Evolutionary conservation across 1,140 invertebrate genomes (phyloP), one percentile per base, ranked within the genome.

Genomic region (Marisa cornuarietis): DNA sequence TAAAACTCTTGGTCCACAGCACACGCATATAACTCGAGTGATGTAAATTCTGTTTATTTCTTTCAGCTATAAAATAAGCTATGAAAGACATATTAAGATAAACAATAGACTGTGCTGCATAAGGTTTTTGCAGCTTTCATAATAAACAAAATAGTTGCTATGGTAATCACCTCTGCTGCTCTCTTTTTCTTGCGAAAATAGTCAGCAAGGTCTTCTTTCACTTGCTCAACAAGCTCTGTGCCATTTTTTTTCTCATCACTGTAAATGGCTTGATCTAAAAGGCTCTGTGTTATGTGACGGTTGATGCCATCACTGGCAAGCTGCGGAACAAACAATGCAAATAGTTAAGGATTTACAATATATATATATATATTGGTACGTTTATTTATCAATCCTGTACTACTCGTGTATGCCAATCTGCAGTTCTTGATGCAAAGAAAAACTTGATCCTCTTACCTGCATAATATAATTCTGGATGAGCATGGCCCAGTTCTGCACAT

Each of bases 401-500:
- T 58, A 58, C 16, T 58, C 8, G 0, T 1, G 16, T 58, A 58
- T 18, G 11, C 9, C 54, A 4, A 58, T 58, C 16, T 58, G 11
- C 9, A 58, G 11, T 18, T 18, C 54, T 14, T 18, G 11, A 14
- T 14, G 3, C 54, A 54, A 8, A 71, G 42, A 42, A 71, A 71
- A 42, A 26, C 49, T 26, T 69, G 42, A 16, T 18, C 18, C 5
- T 71, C 61, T 69, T 81, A 92, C 91, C 88, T 92, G 91, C 61
- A 91, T 81, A 68, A 92, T 91, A 76, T 92, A 92, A 78, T 92
- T 92, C 83, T 92, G 90, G 79, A 92, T 92, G 8, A 92, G 83
- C 51, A 88, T 88, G 8, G 91, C 91, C 91, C 91, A 92, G 85
- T 92, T 92, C 80, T 91, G 90, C 7, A 92, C 90, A 87, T 92